Base-by-base conservation (phyloP, 23 tunicate genomes). In the Clavelina lepadiformis region DNA sequence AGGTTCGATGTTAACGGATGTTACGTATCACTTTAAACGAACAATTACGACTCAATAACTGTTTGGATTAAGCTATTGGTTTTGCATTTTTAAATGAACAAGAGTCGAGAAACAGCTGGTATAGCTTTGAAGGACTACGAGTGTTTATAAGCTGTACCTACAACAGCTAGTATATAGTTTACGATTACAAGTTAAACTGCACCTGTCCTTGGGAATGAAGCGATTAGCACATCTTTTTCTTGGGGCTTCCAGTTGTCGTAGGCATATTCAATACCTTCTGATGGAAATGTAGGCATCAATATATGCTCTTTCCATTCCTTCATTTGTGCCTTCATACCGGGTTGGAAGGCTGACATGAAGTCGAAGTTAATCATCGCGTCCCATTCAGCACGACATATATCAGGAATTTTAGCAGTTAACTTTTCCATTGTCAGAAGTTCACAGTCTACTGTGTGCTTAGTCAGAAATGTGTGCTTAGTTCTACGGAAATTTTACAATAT, bases 151-250 rank as follows among this genome's bases (percentile, higher is more conserved):
- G n/a, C n/a, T n/a, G n/a, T n/a, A n/a, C n/a, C n/a, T n/a, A n/a
- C n/a, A n/a, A n/a, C n/a, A n/a, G n/a, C n/a, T n/a, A n/a, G n/a
- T n/a, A n/a, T n/a, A n/a, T n/a, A n/a, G n/a, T n/a, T n/a, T n/a
- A n/a, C n/a, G n/a, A n/a, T n/a, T 41, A 41, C 49, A 11, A 41
- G 6, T 36, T 37, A 36, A 5, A 67, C 36, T 41, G 28, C 31
- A 81, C 88, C 88, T 65, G 88, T 81, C 66, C 77, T 64, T 0
- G 88, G 88, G 47, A 63, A 81, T 19, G 88, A 73, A 19, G 79
- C 88, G 23, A 81, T 35, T 13, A 81, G 53, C 26, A 81, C 80
- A 41, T 81, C 88, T 26, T 74, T 53, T 22, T 72, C 45, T 30
- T 45, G 41, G 24, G 88, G 88, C 5, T 68, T 46, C 88, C 88